Evolutionary conservation across 2,797 vertebrate species (phyloP).

Genomic region (Psittacula derbiana): DNA sequence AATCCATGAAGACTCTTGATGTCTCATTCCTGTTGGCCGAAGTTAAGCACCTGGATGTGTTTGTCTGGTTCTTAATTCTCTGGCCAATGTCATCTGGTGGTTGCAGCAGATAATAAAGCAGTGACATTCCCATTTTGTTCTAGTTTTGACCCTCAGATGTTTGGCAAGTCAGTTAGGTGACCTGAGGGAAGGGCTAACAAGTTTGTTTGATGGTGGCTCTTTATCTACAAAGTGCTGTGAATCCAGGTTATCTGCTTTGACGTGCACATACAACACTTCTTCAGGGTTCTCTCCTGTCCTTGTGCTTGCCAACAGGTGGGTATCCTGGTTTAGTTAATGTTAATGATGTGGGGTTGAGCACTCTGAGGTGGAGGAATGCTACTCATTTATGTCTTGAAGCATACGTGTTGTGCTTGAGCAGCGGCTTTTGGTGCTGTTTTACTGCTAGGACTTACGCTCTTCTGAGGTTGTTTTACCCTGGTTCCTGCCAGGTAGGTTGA

Average conservation of each 20-base stretch:
- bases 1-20: fast-evolving
- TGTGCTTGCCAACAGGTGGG: background rate
- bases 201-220: background rate
- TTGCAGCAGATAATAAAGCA: background rate
- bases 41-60: fast-evolving
- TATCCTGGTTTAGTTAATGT: constrained; percentile 7
- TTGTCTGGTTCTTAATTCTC: background rate
- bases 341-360: background rate
- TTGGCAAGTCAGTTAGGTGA: background rate
- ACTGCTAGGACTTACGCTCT: background rate
- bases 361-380: background rate
- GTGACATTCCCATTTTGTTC: fast-evolving
- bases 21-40: fast-evolving
- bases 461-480: background rate
- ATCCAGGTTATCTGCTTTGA: background rate
- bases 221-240: background rate
- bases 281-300: background rate
- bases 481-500: background rate
- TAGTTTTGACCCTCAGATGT: background rate
- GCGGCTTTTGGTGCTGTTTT: background rate
- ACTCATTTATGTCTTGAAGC: background rate
- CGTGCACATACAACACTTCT: fast-evolving
- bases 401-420: background rate
- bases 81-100: fast-evolving
- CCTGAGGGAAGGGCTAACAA: background rate